Conservation (phyloP, 2,888 invertebrate genomes). For the Cryptocephalus primarius region DNA sequence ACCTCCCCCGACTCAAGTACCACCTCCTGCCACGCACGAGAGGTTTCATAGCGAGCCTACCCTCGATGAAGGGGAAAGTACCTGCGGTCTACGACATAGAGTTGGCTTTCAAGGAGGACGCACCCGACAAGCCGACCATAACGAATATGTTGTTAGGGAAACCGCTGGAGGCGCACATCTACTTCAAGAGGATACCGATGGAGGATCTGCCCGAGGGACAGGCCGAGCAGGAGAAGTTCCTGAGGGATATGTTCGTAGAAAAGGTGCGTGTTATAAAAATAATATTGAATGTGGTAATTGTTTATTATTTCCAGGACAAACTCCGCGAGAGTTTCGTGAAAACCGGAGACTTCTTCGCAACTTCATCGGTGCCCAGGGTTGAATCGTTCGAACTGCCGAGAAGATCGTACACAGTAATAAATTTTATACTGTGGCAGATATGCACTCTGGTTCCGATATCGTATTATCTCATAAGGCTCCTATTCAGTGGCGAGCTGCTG, state of each 20-base stretch:
- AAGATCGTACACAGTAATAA: conserved; percentile 56
- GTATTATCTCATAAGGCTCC: conserved; percentile 53
- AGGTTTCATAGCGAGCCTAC: conserved; percentile 82
- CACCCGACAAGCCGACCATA: conserved; percentile 64
- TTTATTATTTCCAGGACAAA: conserved; percentile 42
- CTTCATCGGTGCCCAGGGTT: conserved; percentile 58
- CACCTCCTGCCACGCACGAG: conserved; percentile 91
- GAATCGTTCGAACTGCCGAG: conserved; percentile 47
- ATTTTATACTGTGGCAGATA: conserved; percentile 60
- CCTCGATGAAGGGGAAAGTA: conserved; percentile 60
- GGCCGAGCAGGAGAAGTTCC: conserved; percentile 63
- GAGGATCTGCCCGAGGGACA: conserved; percentile 69
- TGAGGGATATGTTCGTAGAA: conserved; percentile 68
- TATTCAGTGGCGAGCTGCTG: conserved; percentile 61
- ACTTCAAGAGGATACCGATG: conserved; percentile 71
- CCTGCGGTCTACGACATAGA: conserved; percentile 78
- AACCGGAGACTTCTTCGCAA: conserved; percentile 69
- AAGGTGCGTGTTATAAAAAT: conserved; percentile 46
- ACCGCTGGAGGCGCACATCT: conserved; percentile 61
- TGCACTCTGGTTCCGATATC: conserved; percentile 59
- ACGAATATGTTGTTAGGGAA: conserved; percentile 65
- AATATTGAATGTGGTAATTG: too few species aligned
- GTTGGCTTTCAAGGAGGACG: conserved; percentile 55
- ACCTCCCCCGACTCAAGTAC: conserved; percentile 74
- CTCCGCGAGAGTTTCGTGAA: conserved; percentile 61